A percentile compares a stretch with the other conserved stretches of the same genome.
phyloP scores from a whole-genome alignment of 2,797 vertebrate genomes.

The Sebastes alutus region DNA sequence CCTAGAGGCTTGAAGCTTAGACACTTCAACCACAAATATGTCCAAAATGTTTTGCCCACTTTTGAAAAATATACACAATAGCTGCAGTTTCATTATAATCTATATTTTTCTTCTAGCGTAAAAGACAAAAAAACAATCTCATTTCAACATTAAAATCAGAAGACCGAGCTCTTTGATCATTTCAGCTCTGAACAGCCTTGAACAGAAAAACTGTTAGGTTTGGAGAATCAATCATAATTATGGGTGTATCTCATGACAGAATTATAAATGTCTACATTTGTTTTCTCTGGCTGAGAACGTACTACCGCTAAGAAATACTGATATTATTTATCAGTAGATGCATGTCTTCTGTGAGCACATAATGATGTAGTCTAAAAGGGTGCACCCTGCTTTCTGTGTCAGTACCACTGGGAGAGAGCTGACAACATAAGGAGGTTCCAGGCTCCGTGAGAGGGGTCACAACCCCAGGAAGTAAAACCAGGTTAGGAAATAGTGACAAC shows the following conservation, averaged over 20 bases:
- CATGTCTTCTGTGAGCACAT: constrained; percentile 10
- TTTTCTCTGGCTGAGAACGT: neutral
- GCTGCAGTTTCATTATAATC: neutral
- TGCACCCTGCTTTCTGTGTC: constrained; percentile 31
- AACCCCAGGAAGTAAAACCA: constrained; percentile 64
- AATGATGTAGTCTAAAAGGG: constrained; percentile 33
- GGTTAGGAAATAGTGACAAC: constrained; percentile 53
- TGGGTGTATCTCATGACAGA: neutral
- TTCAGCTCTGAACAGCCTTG: neutral
- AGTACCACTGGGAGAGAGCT: constrained; percentile 22
- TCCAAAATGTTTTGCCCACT: neutral
- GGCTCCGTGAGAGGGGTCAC: constrained; percentile 53
- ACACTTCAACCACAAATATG: neutral
- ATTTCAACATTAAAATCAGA: constrained; percentile 1
- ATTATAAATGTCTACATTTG: neutral
- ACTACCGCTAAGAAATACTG: neutral
- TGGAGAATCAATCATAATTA: neutral
- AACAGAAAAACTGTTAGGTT: neutral
- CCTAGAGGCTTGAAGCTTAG: neutral
- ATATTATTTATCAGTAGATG: constrained; percentile 14
- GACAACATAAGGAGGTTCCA: constrained; percentile 53
- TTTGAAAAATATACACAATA: neutral
- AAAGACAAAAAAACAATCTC: neutral
- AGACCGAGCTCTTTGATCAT: neutral
- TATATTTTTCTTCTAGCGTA: neutral